These are phyloP conservation scores for Babyrousa celebensis DNA, from an alignment of 2,797 vertebrate genomes.

Conservation along the genomic window DNA sequence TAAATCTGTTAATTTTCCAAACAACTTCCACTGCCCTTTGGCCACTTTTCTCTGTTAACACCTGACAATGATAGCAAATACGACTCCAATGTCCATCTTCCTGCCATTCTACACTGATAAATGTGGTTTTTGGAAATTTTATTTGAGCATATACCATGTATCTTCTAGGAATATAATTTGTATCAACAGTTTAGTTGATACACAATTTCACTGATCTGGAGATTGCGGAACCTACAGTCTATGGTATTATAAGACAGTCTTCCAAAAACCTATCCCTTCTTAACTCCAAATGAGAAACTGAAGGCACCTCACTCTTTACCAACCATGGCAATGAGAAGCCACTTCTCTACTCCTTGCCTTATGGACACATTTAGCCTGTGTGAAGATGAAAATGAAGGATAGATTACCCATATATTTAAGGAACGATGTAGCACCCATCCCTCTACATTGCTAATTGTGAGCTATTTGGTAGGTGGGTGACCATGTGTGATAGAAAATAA, in stretches of 20 bases:
- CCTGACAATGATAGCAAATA: not conserved
- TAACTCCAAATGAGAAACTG: slow-evolving; percentile 4
- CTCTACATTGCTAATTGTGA: not conserved
- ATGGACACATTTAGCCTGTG: not conserved
- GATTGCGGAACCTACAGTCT: not conserved
- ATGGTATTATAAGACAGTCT: not conserved
- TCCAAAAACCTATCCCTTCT: not conserved
- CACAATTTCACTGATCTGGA: not conserved
- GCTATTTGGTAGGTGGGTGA: not conserved
- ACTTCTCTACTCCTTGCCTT: not conserved
- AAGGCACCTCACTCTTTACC: not conserved
- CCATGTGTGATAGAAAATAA: not conserved
- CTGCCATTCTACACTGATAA: not conserved
- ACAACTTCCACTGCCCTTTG: not conserved
- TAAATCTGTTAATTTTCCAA: not conserved
- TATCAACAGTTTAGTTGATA: slow-evolving; percentile 17
- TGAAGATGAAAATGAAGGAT: not conserved
- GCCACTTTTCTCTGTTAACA: not conserved
- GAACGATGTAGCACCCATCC: not conserved
- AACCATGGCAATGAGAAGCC: not conserved
- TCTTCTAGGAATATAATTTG: not conserved
- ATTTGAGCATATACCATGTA: not conserved
- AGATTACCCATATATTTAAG: not conserved
- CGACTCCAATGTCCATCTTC: not conserved
- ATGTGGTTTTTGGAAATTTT: not conserved